A percentile compares a stretch with the other conserved stretches of the same genome.
These are phyloP conservation scores for Morelia viridis DNA, from an alignment of 2,797 vertebrate species.

Conservation along the genomic window DNA sequence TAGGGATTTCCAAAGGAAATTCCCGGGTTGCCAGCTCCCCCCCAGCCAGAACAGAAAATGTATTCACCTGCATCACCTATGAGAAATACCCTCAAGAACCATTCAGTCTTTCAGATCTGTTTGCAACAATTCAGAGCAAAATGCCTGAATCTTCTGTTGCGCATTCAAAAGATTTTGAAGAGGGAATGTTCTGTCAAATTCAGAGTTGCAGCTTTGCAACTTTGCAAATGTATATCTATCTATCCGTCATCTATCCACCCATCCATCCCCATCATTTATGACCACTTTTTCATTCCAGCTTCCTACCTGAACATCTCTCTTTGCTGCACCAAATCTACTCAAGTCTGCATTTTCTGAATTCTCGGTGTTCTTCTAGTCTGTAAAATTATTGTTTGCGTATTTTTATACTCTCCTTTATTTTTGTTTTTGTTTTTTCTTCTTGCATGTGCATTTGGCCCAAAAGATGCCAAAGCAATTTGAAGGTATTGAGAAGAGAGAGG, in stretches of 20 bases:
- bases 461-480: no score
- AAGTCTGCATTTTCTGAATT: not conserved
- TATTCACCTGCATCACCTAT: not conserved
- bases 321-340: no score
- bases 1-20: not conserved
- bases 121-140: not conserved
- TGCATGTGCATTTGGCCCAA: no score
- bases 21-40: not conserved
- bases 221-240: not conserved
- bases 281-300: no score
- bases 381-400: not conserved
- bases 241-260: not conserved
- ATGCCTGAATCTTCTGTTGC: not conserved
- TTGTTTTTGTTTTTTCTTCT: no score
- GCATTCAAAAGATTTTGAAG: no score
- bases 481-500: no score
- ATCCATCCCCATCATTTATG: no score
- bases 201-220: not conserved
- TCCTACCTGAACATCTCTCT: no score
- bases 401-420: not conserved
- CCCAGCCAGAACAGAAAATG: not conserved
- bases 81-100: no score
- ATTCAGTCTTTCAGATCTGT: not conserved
- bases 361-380: not conserved
- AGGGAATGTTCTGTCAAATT: no score